Evolutionary conservation across 2,113 vertebrate species (phyloP).

Genomic region (Rousettus leschenaultii): DNA sequence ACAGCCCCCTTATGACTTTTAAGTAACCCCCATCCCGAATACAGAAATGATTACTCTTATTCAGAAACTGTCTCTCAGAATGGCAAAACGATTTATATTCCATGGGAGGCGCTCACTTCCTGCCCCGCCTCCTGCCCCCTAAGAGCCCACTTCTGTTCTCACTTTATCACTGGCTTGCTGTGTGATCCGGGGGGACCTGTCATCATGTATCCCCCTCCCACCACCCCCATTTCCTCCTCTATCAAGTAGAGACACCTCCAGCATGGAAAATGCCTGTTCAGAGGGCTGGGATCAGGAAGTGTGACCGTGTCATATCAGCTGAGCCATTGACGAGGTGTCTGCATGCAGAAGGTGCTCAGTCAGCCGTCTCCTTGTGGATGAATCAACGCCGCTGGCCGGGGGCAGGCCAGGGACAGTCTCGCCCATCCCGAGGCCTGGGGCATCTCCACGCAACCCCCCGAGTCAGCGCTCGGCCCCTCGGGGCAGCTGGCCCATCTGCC

Average conservation of each 20-base stretch:
- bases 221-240: too few relatives aligned
- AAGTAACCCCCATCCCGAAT: not conserved
- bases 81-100: not conserved
- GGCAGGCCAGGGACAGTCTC: not conserved
- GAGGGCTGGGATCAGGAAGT: not conserved
- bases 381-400: accelerated
- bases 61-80: not conserved
- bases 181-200: not conserved
- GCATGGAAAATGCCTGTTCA: not conserved
- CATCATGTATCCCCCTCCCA: not conserved
- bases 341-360: not conserved
- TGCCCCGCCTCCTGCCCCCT: not conserved
- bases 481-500: not conserved
- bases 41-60: not conserved
- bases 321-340: accelerated
- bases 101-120: not conserved
- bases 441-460: too few relatives aligned
- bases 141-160: not conserved
- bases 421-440: accelerated
- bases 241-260: not conserved
- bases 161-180: not conserved
- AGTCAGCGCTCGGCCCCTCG: accelerated
- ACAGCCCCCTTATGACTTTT: not conserved
- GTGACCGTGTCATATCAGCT: accelerated
- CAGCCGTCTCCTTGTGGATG: not conserved